Evolutionary conservation across 2,888 invertebrate species (phyloP), one percentile per base, ranked within the genome.

Genomic region (Philhelius pedissequus): DNA sequence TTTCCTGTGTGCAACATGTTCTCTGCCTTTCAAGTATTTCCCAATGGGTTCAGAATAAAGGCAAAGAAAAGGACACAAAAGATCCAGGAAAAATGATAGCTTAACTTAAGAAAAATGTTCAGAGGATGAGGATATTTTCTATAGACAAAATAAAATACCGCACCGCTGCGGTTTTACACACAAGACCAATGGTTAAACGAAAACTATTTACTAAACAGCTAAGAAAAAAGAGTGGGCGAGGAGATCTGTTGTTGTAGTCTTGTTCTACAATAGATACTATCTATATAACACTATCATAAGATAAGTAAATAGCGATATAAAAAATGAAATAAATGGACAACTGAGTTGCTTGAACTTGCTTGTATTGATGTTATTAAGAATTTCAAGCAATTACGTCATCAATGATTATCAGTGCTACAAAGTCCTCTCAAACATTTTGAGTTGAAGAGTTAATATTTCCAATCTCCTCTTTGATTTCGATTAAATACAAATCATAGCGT

Each of bases 121-220:
- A 13, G 4, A 69, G 48, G 13, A 62, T 18, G 20, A 75, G n/a
- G 43, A n/a, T 48, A 48, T 60, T 64, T 43, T 54, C 35, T 15
- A 64, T 75, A 30, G n/a, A 35, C 4, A 43, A 40, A 43, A 60
- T 43, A 18, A 40, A 9, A 40, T 18, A 70, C 52, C 25, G 18
- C 40, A 27, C 15, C 27, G 15, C 52, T 38, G 4, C 35, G 27
- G n/a, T 27, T 13, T 58, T 56, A 27, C 9, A 48, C 62, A 66
- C 43, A 71, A 7, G 58, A 66, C 70, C 70, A 52, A 64, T 84
- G 66, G 64, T 70, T 84, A 68, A 84, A 75, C 60, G 83, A 70
- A 74, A 79, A 71, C 74, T 84, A 79, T 84, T 84, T 79, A 69
- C 70, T 43, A 70, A 79, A 60, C 60, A 60, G 75, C 45, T 84